These are phyloP conservation scores for Nomada fabriciana DNA, from an alignment of 2,888 invertebrate species.

Conservation along the genomic window DNA sequence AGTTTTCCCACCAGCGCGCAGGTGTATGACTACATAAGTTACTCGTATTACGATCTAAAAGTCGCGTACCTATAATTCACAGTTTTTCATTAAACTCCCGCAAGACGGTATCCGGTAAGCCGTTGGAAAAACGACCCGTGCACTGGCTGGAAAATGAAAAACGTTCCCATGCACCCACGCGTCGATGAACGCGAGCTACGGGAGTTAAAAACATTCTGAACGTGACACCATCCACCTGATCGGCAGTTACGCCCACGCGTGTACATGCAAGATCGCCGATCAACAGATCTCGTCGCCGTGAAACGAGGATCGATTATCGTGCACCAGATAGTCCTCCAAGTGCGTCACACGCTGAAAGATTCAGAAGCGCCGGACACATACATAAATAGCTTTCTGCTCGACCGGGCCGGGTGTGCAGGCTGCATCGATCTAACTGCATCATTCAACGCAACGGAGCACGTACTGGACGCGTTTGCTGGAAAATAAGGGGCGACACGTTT, in stretches of 20 bases:
- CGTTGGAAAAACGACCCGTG: slow-evolving; percentile 7
- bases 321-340: slow-evolving; percentile 31
- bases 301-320: slow-evolving; percentile 43
- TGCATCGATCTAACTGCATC: slow-evolving; percentile 56
- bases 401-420: slow-evolving; percentile 30
- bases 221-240: slow-evolving; percentile 1
- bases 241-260: slow-evolving; percentile 28
- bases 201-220: background rate
- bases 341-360: slow-evolving; percentile 56
- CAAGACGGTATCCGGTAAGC: slow-evolving; percentile 3
- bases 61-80: slow-evolving; percentile 10
- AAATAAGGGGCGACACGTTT: slow-evolving; percentile 16
- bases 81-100: slow-evolving; percentile 29
- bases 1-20: background rate
- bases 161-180: background rate
- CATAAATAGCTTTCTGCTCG: slow-evolving; percentile 42
- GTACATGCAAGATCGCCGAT: slow-evolving; percentile 25
- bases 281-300: slow-evolving; percentile 31
- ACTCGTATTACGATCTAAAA: slow-evolving; percentile 11
- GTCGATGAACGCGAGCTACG: background rate
- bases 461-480: slow-evolving; percentile 13
- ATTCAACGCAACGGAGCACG: slow-evolving; percentile 37
- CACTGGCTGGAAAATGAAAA: background rate
- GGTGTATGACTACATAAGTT: background rate
- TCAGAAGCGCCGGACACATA: slow-evolving; percentile 30